A percentile compares a stretch with the other conserved stretches of the same genome.
These are phyloP conservation scores for Varroa destructor DNA, from an alignment of 1,140 invertebrate genomes.

Conservation along the genomic window DNA sequence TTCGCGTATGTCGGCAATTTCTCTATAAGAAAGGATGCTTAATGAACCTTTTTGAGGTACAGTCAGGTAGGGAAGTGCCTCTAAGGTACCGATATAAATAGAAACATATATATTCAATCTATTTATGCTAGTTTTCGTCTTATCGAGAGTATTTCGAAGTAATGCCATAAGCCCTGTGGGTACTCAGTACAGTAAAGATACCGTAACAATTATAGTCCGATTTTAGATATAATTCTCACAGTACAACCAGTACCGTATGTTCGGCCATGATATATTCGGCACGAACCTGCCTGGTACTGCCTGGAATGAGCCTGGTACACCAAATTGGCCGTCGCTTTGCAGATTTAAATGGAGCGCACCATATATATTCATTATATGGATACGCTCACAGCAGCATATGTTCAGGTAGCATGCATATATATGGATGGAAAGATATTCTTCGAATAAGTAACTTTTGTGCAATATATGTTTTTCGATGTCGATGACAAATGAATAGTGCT, in stretches of 20 bases:
- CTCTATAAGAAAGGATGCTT: not conserved
- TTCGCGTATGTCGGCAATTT: slow-evolving; percentile 1
- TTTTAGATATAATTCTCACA: not conserved
- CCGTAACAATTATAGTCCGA: not conserved
- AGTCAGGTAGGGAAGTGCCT: not conserved
- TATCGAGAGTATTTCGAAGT: not conserved
- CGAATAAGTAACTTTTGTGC: too few species aligned
- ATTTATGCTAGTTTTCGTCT: not conserved
- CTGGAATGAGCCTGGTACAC: not conserved
- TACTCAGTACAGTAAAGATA: slow-evolving; percentile 2
- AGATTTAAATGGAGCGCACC: not conserved
- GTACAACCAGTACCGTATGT: not conserved
- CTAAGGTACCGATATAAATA: not conserved
- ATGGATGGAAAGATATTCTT: not conserved
- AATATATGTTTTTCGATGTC: too few species aligned
- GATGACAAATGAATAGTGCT: too few species aligned
- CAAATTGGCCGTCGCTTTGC: not conserved
- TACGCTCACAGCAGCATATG: not conserved
- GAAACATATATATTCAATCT: not conserved
- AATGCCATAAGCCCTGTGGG: not conserved
- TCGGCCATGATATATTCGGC: not conserved
- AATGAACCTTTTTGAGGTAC: slow-evolving; percentile 16
- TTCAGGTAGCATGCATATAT: not conserved
- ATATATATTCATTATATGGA: not conserved
- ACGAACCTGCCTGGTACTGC: not conserved